Percentiles rank a stretch among this genome's conserved stretches.
Conservation (phyloP, 2,888 invertebrate genomes). For the Pristionchus arcanus region DNA sequence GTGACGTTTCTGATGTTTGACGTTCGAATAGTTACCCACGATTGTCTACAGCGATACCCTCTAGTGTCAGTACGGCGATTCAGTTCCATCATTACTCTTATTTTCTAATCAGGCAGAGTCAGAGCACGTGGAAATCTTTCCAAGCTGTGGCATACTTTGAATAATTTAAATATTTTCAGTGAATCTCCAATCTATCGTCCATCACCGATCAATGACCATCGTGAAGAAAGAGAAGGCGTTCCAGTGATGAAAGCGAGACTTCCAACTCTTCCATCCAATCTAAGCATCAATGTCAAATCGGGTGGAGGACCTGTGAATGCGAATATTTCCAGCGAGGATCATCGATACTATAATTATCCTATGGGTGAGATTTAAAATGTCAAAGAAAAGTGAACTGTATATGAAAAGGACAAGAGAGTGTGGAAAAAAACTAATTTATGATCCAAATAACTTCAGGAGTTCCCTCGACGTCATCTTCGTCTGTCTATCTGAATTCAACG, state of each 20-base stretch:
- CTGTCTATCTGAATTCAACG: not conserved
- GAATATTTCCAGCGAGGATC: constrained; percentile 28
- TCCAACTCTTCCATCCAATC: not conserved
- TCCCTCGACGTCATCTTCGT: constrained; percentile 27
- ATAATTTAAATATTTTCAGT: no score
- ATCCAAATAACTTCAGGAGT: not conserved
- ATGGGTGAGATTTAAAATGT: not conserved
- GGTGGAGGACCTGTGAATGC: constrained; percentile 17
- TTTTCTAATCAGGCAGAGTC: not conserved
- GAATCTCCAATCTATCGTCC: constrained; percentile 32
- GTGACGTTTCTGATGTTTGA: not conserved
- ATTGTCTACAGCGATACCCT: no score
- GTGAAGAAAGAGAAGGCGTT: not conserved
- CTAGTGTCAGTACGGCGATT: no score
- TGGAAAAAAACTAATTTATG: no score
- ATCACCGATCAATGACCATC: not conserved
- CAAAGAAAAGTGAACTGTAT: no score
- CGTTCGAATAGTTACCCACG: not conserved
- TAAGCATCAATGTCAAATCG: constrained; percentile 45
- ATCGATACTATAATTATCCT: constrained; percentile 17
- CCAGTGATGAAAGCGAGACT: constrained; percentile 31
- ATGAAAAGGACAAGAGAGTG: no score
- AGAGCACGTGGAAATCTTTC: no score
- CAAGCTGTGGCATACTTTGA: no score
- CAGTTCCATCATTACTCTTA: no score